A percentile compares a stretch with the other conserved stretches of the same genome.
Evolutionary conservation across 2,888 invertebrate genomes (phyloP).

Genomic region (Anorthoa munda): DNA sequence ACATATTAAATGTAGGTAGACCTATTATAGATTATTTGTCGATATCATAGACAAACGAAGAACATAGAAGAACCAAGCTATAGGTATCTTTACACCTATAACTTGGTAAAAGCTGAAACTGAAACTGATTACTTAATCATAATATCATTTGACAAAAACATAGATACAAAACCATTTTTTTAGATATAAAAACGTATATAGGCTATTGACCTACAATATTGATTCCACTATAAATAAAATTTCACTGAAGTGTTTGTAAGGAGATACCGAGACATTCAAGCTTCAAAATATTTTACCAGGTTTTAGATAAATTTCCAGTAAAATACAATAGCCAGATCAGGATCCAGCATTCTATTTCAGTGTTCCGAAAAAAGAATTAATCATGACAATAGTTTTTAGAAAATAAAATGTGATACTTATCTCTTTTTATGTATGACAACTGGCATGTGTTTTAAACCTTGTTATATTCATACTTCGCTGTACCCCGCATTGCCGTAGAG

Average conservation of each 20-base stretch:
- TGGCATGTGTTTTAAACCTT: conserved; percentile 24
- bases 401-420: not conserved
- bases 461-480: conserved; percentile 22
- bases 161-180: not conserved
- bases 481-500: conserved; percentile 67
- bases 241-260: not conserved
- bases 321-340: not conserved
- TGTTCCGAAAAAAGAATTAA: too few relatives aligned
- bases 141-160: not conserved
- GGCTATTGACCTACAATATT: not conserved
- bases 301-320: not conserved
- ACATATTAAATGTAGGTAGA: too few relatives aligned
- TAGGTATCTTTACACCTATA: not conserved
- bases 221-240: not conserved
- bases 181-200: too few relatives aligned
- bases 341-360: not conserved
- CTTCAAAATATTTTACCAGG: not conserved
- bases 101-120: not conserved
- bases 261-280: not conserved
- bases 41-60: too few relatives aligned
- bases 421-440: too few relatives aligned
- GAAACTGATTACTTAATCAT: not conserved
- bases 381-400: too few relatives aligned
- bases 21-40: too few relatives aligned
- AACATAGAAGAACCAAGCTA: too few relatives aligned